These are phyloP conservation scores for Leuciscus waleckii DNA, from an alignment of 2,797 vertebrate genomes.

Conservation along the genomic window DNA sequence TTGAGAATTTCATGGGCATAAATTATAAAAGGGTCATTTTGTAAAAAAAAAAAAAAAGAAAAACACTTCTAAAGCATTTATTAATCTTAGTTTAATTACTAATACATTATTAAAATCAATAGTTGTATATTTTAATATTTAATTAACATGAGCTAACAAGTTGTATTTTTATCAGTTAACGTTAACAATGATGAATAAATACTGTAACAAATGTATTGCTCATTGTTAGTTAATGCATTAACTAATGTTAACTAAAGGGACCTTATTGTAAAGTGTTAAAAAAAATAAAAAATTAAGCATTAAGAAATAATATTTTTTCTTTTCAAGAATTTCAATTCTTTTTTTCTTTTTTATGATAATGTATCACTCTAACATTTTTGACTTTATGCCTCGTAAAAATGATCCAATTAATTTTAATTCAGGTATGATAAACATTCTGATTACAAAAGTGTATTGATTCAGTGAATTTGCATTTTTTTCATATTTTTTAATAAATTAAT, in stretches of 20 bases:
- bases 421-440: neutral
- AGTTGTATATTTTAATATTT: neutral
- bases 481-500: neutral
- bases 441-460: neutral
- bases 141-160: neutral
- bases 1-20: neutral
- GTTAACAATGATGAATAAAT: neutral
- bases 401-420: neutral
- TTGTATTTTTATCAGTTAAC: neutral
- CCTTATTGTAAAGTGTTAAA: neutral
- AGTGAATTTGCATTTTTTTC: neutral
- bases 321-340: neutral
- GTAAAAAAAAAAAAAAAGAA: neutral
- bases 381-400: neutral
- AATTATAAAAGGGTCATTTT: neutral
- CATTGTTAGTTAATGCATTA: neutral
- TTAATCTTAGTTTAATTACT: neutral
- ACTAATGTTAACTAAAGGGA: neutral
- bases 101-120: neutral
- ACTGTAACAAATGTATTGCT: neutral
- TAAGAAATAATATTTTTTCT: neutral
- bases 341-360: neutral
- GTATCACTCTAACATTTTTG: neutral
- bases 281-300: neutral
- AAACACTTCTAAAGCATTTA: neutral